Percentiles rank a stretch among this genome's conserved stretches.
Evolutionary conservation across 2,797 vertebrate genomes (phyloP).

Genomic region (Corythornis leucogaster): DNA sequence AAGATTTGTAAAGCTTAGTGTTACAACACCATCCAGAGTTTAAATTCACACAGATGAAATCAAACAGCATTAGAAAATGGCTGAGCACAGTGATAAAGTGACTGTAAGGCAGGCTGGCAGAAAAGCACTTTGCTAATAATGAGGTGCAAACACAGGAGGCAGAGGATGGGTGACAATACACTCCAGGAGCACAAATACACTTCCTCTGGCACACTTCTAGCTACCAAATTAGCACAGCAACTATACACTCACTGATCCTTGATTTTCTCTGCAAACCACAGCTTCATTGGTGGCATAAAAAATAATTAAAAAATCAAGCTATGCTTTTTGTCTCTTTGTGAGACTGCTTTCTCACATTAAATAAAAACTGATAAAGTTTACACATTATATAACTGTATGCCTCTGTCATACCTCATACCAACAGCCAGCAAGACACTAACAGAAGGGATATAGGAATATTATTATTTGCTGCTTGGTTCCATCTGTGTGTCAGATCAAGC

Average conservation of each 20-base stretch:
- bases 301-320: not conserved
- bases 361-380: not conserved
- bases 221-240: not conserved
- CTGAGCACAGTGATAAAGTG: not conserved
- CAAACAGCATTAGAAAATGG: not conserved
- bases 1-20: constrained; percentile 1
- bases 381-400: not conserved
- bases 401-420: not conserved
- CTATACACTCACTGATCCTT: not conserved
- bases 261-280: not conserved
- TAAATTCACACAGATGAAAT: constrained; percentile 33
- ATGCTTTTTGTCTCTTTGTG: not conserved
- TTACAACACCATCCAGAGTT: constrained; percentile 7
- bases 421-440: not conserved
- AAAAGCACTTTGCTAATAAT: constrained; percentile 36
- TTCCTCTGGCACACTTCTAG: not conserved
- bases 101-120: not conserved
- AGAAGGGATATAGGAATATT: not conserved
- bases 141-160: not conserved
- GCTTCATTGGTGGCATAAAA: not conserved
- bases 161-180: constrained; percentile 3
- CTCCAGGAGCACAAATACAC: not conserved
- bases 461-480: not conserved
- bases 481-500: constrained; percentile 7
- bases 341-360: not conserved